Conservation (phyloP, 2,888 invertebrate genomes). For the Agelastica alni region DNA sequence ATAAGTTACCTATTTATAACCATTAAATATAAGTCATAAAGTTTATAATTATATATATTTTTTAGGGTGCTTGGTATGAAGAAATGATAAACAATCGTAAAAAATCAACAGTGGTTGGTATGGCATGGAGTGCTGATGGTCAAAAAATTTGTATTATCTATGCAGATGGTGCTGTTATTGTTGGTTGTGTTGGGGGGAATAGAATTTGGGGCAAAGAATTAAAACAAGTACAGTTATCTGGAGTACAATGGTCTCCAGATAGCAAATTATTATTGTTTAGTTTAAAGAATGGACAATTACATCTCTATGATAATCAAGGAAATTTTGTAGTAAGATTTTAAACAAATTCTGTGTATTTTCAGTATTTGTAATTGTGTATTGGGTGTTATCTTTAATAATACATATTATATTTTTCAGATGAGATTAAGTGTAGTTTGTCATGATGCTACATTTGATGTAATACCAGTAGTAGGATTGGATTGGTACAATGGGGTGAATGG, state of each 20-base stretch:
- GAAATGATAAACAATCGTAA: constrained; percentile 99
- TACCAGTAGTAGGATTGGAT: constrained; percentile 74
- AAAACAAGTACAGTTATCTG: constrained; percentile 78
- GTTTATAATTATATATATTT: too few relatives aligned
- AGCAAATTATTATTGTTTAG: constrained; percentile 89
- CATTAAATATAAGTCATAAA: too few relatives aligned
- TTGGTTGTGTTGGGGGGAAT: constrained; percentile 97
- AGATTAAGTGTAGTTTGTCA: constrained; percentile 70
- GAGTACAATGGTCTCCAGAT: constrained; percentile 97
- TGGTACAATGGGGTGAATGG: constrained; percentile 87
- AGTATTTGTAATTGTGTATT: not conserved
- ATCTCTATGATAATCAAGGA: constrained; percentile 93
- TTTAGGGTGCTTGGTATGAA: constrained; percentile 92
- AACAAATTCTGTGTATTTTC: constrained; percentile 1
- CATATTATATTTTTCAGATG: constrained; percentile 63
- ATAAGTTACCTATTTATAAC: too few relatives aligned
- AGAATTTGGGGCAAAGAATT: constrained; percentile 98
- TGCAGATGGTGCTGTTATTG: constrained; percentile 95
- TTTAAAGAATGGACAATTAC: constrained; percentile 87
- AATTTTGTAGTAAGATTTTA: constrained; percentile 65
- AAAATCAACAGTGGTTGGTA: constrained; percentile 93
- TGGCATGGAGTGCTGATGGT: constrained; percentile 98
- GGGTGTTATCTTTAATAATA: not conserved
- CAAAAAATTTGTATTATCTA: constrained; percentile 98
- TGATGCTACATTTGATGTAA: constrained; percentile 43